Evolutionary conservation across 2,888 invertebrate genomes (phyloP).

Genomic region (Tupiocoris notatus): DNA sequence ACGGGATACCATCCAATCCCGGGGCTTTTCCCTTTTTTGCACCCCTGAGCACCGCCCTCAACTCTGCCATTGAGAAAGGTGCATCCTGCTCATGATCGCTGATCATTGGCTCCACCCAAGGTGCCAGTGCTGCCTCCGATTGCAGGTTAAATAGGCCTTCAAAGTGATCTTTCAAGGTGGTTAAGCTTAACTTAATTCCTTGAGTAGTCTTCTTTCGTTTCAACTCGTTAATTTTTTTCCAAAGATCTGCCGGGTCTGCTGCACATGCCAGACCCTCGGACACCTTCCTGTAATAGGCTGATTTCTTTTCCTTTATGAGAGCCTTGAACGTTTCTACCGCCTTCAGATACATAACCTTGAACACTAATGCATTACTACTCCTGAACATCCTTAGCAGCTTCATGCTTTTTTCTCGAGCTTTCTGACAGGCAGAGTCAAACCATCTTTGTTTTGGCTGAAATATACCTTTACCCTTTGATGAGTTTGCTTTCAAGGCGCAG

Average conservation of each 20-base stretch:
- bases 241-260: not conserved
- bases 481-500: not conserved
- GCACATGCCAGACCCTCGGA: not conserved
- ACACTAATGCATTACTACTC: not conserved
- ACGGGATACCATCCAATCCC: slow-evolving; percentile 23
- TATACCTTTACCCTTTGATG: not conserved
- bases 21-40: slow-evolving; percentile 18
- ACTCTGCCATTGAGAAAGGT: slow-evolving; percentile 2
- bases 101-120: slow-evolving; percentile 4
- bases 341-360: not conserved
- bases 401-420: not conserved
- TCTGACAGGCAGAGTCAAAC: not conserved
- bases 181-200: not conserved
- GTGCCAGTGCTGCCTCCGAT: not conserved
- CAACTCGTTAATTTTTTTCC: not conserved
- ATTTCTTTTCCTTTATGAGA: not conserved
- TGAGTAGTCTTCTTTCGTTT: not conserved
- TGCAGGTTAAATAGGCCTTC: not conserved
- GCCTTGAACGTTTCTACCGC: not conserved
- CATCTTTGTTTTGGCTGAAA: not conserved
- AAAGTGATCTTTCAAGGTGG: not conserved
- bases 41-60: not conserved
- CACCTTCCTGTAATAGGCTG: not conserved
- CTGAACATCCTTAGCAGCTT: not conserved
- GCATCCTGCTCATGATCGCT: not conserved